A percentile compares a stretch with the other conserved stretches of the same genome.
Evolutionary conservation across 1,140 invertebrate species (phyloP).

Genomic region (Ganaspis sp.): DNA sequence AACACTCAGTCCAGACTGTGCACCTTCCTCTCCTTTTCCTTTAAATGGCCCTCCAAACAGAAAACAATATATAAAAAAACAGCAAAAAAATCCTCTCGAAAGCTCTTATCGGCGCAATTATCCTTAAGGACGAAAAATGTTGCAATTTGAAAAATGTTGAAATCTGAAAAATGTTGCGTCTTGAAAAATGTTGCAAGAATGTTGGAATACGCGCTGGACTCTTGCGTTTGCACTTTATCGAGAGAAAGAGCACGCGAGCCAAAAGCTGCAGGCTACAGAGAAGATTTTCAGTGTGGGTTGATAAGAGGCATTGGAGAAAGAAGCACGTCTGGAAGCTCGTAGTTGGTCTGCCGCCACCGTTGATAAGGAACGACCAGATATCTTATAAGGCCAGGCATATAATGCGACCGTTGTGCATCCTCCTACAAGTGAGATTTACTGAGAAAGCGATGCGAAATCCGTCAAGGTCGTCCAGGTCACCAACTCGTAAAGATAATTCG

Average conservation of each 20-base stretch:
- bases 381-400: slow-evolving; percentile 12
- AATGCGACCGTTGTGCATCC: slow-evolving; percentile 25
- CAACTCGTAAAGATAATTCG: slow-evolving; percentile 11
- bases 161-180: background rate
- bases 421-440: slow-evolving; percentile 5
- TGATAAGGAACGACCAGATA: slow-evolving; percentile 20
- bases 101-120: background rate
- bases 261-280: slow-evolving; percentile 4
- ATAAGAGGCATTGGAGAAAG: slow-evolving; percentile 29
- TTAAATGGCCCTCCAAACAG: slow-evolving; percentile 34
- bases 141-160: too few relatives aligned
- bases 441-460: background rate
- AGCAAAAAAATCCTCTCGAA: background rate
- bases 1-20: slow-evolving; percentile 71
- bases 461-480: slow-evolving; percentile 28
- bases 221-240: background rate
- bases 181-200: background rate
- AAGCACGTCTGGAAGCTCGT: slow-evolving; percentile 45
- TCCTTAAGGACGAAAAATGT: background rate
- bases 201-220: background rate
- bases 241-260: background rate
- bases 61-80: background rate
- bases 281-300: slow-evolving; percentile 19
- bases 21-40: slow-evolving; percentile 50
- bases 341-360: slow-evolving; percentile 31